These are phyloP conservation scores for Trichosurus vulpecula DNA, from an alignment of 2,797 vertebrate genomes.

Conservation along the genomic window DNA sequence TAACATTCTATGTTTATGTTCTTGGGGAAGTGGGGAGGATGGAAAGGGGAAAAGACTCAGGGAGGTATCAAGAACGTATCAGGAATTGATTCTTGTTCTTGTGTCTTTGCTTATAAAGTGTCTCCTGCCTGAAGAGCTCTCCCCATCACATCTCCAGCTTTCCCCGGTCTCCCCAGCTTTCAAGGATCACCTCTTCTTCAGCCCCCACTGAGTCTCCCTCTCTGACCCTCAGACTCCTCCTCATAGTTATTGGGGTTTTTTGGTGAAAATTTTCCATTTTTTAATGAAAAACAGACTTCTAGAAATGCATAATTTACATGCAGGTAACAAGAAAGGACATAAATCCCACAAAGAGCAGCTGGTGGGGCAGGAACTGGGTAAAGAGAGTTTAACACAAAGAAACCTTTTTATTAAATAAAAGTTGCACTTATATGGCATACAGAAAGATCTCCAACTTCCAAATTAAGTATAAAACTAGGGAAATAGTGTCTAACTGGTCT, in stretches of 20 bases:
- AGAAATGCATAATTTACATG: slow-evolving; percentile 63
- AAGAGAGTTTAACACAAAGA: not conserved
- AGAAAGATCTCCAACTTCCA: not conserved
- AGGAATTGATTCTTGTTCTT: not conserved
- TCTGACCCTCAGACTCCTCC: not conserved
- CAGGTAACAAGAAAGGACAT: slow-evolving; percentile 24
- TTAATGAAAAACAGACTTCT: slow-evolving; percentile 71
- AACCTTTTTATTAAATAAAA: not conserved
- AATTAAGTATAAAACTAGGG: not conserved
- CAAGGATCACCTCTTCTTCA: not conserved
- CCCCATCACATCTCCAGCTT: not conserved
- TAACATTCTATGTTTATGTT: not conserved
- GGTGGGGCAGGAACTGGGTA: not conserved
- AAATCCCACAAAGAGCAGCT: not conserved
- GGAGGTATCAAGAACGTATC: not conserved
- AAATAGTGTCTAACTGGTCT: not conserved
- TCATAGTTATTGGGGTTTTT: not conserved
- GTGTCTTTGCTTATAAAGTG: not conserved
- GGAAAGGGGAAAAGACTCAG: not conserved
- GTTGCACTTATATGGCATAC: not conserved
- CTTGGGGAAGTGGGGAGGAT: not conserved
- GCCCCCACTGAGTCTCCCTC: not conserved
- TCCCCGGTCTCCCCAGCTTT: not conserved
- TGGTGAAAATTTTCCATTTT: slow-evolving; percentile 18
- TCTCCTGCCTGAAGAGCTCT: not conserved